phyloP scores from a whole-genome alignment of 1,140 invertebrate species.

The Contarinia nasturtii region DNA sequence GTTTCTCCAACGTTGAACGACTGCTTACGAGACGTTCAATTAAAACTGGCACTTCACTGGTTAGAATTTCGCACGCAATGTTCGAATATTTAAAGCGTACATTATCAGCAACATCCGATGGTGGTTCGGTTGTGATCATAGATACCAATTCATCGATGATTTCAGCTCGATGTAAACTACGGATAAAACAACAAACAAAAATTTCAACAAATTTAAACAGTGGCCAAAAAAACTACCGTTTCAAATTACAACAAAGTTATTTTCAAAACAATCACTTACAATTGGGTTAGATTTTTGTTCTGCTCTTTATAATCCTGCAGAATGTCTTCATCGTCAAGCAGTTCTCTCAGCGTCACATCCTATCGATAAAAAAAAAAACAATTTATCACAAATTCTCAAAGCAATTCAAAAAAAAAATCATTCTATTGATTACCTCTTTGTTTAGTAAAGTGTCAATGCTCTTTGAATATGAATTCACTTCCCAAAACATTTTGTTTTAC shows the following conservation, averaged over 20 bases:
- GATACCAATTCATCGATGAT: conserved; percentile 71
- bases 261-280: conserved; percentile 43
- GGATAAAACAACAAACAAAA: background rate
- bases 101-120: conserved; percentile 51
- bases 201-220: conserved; percentile 1
- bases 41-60: conserved; percentile 62
- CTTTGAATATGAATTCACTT: too few species aligned
- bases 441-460: too few species aligned
- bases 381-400: background rate
- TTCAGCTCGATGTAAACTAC: conserved; percentile 62
- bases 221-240: background rate
- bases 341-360: conserved; percentile 75
- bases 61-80: conserved; percentile 84
- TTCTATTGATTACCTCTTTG: too few species aligned
- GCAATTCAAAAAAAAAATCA: too few species aligned
- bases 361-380: conserved; percentile 27
- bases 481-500: too few species aligned
- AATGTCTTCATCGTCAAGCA: conserved; percentile 88
- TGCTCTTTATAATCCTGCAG: conserved; percentile 87
- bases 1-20: conserved; percentile 52
- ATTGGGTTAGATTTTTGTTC: conserved; percentile 79
- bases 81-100: conserved; percentile 78
- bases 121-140: conserved; percentile 69
- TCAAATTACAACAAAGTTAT: background rate
- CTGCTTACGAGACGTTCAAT: conserved; percentile 70